Evolutionary conservation across 2,888 invertebrate genomes (phyloP), one percentile per base, ranked within the genome.

Genomic region (Leucophenga montana): DNA sequence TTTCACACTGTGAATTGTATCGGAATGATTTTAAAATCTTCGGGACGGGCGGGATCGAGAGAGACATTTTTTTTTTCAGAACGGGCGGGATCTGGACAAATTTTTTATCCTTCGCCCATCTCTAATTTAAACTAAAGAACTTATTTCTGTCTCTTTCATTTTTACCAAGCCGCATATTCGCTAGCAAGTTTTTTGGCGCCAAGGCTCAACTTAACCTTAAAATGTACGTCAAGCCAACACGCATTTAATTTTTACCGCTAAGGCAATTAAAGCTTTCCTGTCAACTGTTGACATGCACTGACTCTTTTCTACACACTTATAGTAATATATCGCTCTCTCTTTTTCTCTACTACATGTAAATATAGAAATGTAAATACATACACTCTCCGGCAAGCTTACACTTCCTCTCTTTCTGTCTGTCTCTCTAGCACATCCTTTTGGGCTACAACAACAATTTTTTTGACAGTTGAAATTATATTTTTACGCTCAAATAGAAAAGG

Each of bases 391-490:
- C 9, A 39, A 39, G 39, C 39, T 39, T 33, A 39, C 13, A 16
- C 46, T 16, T 8, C 4, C 50, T 22, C 46, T 46, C 46, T 48
- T 22, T 61, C 61, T 39, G 13, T 39, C 39, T 11, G 9, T 39
- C 39, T 39, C 39, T 39, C 39, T 11, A 39, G 1, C n/a, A 18
- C 27, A 57, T 57, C 31, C 57, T 39, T 33, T 39, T 33, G 3
- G 33, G 50, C 6, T 2, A 16, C 50, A 2, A 50, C 16, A 48
- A 50, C 8, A 64, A 57, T 11, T 8, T 22, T 18, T 20, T 64
- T 64, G 62, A 64, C 62, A 64, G 62, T n/a, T 64, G 48, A 64
- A 64, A 64, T 64, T 64, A 48, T n/a, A 64, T 64, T 64, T 33
- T 64, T 64, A 64, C 62, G 62, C 62, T 64, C 62, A 64, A 64